These are phyloP conservation scores for Lithophane ornitopus DNA, from an alignment of 2,888 invertebrate species.

Conservation along the genomic window DNA sequence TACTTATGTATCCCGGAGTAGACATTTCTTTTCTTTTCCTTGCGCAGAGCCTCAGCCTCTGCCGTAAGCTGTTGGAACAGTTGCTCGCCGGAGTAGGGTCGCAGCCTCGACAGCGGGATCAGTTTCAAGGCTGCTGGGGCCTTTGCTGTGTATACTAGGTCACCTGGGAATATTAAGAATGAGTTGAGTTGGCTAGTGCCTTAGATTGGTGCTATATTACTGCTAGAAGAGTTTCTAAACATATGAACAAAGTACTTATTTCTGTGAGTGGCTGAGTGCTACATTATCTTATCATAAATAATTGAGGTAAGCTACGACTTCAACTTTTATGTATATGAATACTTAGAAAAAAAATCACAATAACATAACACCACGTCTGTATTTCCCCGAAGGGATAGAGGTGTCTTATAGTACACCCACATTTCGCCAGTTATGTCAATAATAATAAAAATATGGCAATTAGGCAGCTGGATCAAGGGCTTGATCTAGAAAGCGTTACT, in stretches of 20 bases:
- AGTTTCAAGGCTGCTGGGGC: slow-evolving; percentile 92
- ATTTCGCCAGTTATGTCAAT: too few relatives aligned
- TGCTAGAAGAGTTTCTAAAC: neutral
- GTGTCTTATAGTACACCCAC: too few relatives aligned
- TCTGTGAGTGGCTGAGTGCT: neutral
- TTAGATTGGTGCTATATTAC: neutral
- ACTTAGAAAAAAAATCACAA: neutral
- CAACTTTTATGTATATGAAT: neutral
- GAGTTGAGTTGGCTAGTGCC: neutral
- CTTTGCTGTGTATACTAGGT: slow-evolving; percentile 93
- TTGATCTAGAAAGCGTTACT: too few relatives aligned
- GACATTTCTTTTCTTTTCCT: slow-evolving; percentile 95
- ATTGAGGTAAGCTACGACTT: neutral
- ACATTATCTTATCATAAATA: neutral
- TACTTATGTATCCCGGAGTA: slow-evolving; percentile 95
- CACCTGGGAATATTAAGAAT: slow-evolving; percentile 76
- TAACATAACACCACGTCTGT: too few relatives aligned
- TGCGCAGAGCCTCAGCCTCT: slow-evolving; percentile 95
- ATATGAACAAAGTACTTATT: neutral
- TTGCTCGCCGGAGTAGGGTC: slow-evolving; percentile 92
- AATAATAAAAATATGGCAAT: too few relatives aligned
- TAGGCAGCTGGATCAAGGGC: too few relatives aligned
- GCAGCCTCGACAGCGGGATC: slow-evolving; percentile 92
- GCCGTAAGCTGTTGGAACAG: slow-evolving; percentile 92
- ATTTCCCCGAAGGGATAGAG: too few relatives aligned